phyloP scores from a whole-genome alignment of 1,140 invertebrate genomes.

The Argopecten irradians region DNA sequence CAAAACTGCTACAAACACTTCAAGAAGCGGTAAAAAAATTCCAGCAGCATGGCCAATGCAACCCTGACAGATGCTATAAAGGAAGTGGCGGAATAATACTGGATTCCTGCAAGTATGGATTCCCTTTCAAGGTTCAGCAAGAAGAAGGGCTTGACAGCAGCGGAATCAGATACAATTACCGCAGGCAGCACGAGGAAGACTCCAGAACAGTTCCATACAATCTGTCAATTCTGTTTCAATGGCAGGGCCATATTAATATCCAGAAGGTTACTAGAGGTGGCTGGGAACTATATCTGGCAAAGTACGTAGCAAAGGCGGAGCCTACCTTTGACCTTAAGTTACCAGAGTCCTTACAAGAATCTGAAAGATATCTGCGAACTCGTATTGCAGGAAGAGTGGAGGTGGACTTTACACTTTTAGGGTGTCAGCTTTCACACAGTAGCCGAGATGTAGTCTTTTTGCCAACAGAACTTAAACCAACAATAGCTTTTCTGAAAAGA shows the following conservation, averaged over 20 bases:
- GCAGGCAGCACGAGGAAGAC: neutral
- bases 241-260: conserved; percentile 15
- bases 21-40: neutral
- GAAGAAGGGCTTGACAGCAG: neutral
- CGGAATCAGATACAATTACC: neutral
- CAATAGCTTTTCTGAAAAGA: neutral
- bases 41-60: neutral
- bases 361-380: neutral
- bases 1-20: neutral
- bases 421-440: neutral
- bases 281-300: neutral
- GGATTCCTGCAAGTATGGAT: neutral
- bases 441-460: neutral
- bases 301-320: conserved; percentile 25
- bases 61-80: neutral
- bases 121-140: neutral
- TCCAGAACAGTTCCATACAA: conserved; percentile 24
- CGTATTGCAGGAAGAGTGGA: conserved; percentile 19
- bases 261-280: conserved; percentile 4
- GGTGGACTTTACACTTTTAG: neutral
- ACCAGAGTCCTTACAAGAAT: neutral
- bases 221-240: neutral
- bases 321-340: conserved; percentile 18
- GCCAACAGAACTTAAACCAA: neutral
- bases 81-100: neutral